Conservation (phyloP, 2,797 vertebrate genomes). For the Eospalax fontanierii region DNA sequence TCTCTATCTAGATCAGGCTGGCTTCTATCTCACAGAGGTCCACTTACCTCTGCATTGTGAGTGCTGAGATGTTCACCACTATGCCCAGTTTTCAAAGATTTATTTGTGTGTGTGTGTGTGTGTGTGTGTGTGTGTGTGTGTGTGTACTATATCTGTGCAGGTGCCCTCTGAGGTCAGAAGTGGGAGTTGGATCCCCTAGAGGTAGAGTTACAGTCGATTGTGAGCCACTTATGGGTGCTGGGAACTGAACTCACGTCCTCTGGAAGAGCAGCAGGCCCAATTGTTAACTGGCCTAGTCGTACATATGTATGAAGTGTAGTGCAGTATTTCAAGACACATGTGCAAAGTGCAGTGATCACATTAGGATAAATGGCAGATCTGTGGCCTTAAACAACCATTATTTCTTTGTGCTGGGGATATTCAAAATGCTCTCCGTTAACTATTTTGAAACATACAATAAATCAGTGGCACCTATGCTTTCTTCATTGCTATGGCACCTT, state of each 20-base stretch:
- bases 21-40: neutral
- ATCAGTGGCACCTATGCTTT: neutral
- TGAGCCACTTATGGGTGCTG: neutral
- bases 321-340: neutral
- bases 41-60: neutral
- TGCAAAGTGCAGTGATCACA: neutral
- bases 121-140: neutral
- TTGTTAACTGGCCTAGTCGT: neutral
- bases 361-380: neutral
- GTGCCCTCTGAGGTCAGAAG: neutral
- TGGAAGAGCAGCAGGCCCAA: neutral
- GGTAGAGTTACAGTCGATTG: too few species aligned
- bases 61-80: neutral
- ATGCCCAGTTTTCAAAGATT: neutral
- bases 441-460: neutral
- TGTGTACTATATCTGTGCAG: neutral
- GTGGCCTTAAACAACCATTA: neutral
- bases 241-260: neutral
- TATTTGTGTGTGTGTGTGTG: neutral
- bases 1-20: neutral
- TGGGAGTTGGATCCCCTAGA: neutral
- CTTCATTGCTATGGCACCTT: neutral
- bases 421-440: neutral
- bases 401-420: neutral
- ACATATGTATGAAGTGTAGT: neutral